Evolutionary conservation across 2,113 vertebrate genomes (phyloP).

Genomic region (Corythaixoides concolor): DNA sequence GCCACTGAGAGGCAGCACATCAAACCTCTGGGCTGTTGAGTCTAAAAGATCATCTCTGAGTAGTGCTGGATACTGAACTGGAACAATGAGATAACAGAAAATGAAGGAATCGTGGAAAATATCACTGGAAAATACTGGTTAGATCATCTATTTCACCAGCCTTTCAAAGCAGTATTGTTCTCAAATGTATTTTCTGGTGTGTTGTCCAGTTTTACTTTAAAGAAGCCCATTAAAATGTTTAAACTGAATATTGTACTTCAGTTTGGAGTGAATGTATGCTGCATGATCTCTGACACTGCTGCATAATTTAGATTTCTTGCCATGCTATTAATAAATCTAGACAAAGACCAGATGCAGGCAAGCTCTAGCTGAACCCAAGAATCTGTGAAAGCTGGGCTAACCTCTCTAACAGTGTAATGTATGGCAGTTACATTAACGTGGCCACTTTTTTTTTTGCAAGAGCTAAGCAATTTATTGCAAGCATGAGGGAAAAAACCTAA

Average conservation of each 20-base stretch:
- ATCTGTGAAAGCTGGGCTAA: constrained; percentile 56
- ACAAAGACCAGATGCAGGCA: constrained; percentile 65
- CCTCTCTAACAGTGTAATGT: constrained; percentile 48
- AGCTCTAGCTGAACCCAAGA: constrained; percentile 53
- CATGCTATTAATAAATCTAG: constrained; percentile 66
- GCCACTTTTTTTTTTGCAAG: background rate
- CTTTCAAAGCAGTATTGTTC: constrained; percentile 14
- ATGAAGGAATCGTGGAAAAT: background rate
- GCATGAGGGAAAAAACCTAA: background rate
- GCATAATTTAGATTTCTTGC: constrained; percentile 53
- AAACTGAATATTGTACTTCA: constrained; percentile 18
- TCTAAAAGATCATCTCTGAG: background rate
- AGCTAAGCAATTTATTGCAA: constrained; percentile 45
- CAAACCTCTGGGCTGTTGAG: background rate
- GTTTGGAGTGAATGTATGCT: background rate
- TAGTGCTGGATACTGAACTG: constrained; percentile 6
- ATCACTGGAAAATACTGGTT: constrained; percentile 9
- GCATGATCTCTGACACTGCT: constrained; percentile 43
- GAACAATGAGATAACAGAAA: constrained; percentile 52
- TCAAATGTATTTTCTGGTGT: constrained; percentile 40
- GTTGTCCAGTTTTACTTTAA: constrained; percentile 39
- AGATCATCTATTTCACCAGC: constrained; percentile 33
- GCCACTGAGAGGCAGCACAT: background rate
- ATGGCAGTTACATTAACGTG: constrained; percentile 54
- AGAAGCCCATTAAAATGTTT: constrained; percentile 34